Percentiles rank a stretch among this genome's conserved stretches.
Evolutionary conservation across 2,888 invertebrate genomes (phyloP).

Genomic region (Metellina segmentata): DNA sequence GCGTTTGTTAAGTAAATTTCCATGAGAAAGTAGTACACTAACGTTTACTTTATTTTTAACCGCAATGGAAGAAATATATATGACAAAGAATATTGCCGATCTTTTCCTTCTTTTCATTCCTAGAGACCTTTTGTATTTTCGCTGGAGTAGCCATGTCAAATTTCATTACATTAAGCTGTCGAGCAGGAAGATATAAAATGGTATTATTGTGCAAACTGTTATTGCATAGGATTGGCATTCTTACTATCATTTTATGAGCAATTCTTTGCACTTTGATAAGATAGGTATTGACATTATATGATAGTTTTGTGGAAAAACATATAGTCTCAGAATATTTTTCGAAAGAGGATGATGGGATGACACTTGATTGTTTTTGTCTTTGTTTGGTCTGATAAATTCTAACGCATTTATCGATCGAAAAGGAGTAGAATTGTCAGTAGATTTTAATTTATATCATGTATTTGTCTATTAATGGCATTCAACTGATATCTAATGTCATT

Average conservation of each 20-base stretch:
- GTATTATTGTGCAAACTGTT: background rate
- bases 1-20: too few relatives aligned
- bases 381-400: too few relatives aligned
- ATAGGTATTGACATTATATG: background rate
- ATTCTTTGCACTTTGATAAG: background rate
- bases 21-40: too few relatives aligned
- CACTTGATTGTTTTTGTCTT: too few relatives aligned
- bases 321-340: too few relatives aligned
- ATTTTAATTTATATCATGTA: too few relatives aligned
- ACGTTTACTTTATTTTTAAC: background rate
- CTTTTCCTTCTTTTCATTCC: background rate
- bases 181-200: background rate
- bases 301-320: background rate
- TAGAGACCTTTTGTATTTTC: slow-evolving; percentile 19
- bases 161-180: slow-evolving; percentile 15
- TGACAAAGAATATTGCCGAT: slow-evolving; percentile 20
- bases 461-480: too few relatives aligned
- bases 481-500: too few relatives aligned
- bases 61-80: slow-evolving; percentile 32
- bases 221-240: background rate
- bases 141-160: slow-evolving; percentile 40
- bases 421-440: too few relatives aligned
- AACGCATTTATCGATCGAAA: too few relatives aligned
- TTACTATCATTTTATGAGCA: background rate
- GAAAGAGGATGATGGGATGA: too few relatives aligned